Conservation (phyloP, 2,797 vertebrate genomes). For the Hydrolagus colliei region DNA sequence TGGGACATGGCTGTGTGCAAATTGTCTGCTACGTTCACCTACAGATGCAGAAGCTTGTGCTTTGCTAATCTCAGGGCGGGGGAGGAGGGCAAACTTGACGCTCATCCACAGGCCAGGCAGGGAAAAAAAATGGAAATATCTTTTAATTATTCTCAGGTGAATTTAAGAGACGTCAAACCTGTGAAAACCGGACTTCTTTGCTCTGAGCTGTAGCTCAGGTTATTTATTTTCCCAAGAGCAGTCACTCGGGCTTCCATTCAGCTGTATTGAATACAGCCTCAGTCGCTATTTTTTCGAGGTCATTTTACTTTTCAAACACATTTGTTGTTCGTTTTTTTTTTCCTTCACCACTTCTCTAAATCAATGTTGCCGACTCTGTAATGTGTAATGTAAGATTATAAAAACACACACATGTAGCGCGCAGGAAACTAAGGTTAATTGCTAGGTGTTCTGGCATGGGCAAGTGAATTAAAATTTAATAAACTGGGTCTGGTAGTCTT, state of each 20-base stretch:
- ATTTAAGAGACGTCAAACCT: not conserved
- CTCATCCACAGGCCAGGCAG: not conserved
- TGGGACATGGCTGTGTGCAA: too few relatives aligned
- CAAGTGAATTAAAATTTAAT: conserved; percentile 16
- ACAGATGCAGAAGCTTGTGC: not conserved
- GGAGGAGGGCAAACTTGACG: not conserved
- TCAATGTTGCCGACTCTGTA: conserved; percentile 31
- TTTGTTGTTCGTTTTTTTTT: too few relatives aligned
- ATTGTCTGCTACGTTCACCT: too few relatives aligned
- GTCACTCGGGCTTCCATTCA: too few relatives aligned
- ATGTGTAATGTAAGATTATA: not conserved
- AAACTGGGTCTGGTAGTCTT: not conserved
- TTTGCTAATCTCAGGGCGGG: not conserved
- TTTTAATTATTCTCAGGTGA: not conserved
- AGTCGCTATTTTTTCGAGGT: not conserved
- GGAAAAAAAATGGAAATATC: not conserved
- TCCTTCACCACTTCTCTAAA: not conserved
- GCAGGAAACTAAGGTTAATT: not conserved
- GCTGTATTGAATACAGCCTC: too few relatives aligned
- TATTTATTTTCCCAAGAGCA: too few relatives aligned
- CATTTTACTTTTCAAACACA: too few relatives aligned
- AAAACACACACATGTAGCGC: not conserved
- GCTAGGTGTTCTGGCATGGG: not conserved
- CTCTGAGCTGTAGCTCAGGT: too few relatives aligned
- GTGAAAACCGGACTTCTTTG: not conserved